These are phyloP conservation scores for Pterocles burchelli DNA, from an alignment of 2,113 vertebrate species.

Conservation along the genomic window DNA sequence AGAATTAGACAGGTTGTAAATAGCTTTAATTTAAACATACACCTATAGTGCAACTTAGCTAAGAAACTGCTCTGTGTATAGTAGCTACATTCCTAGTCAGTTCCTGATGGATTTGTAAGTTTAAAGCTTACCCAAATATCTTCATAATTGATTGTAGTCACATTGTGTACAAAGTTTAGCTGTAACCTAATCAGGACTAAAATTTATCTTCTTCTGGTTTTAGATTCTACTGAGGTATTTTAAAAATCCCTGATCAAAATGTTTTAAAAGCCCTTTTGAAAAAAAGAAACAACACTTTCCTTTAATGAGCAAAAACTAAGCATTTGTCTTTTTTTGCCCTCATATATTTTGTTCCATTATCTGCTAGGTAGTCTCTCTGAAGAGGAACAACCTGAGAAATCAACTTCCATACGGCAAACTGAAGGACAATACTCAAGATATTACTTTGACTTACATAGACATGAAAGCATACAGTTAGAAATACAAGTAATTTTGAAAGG, in stretches of 20 bases:
- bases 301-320: background rate
- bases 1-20: background rate
- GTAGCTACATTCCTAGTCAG: background rate
- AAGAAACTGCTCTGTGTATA: background rate
- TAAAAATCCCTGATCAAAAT: background rate
- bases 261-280: background rate
- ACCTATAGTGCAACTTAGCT: background rate
- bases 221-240: background rate
- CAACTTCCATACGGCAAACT: background rate
- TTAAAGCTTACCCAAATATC: background rate
- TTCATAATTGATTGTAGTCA: background rate
- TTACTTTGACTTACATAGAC: background rate
- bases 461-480: background rate
- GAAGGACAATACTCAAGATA: background rate
- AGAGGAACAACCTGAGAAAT: background rate
- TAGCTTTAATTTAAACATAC: background rate
- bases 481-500: background rate
- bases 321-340: background rate
- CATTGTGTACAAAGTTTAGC: background rate
- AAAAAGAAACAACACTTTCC: background rate
- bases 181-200: background rate
- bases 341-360: background rate
- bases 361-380: background rate
- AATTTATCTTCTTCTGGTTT: background rate
- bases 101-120: background rate